These are phyloP conservation scores for Carapus acus DNA, from an alignment of 2,797 vertebrate species.

Conservation along the genomic window DNA sequence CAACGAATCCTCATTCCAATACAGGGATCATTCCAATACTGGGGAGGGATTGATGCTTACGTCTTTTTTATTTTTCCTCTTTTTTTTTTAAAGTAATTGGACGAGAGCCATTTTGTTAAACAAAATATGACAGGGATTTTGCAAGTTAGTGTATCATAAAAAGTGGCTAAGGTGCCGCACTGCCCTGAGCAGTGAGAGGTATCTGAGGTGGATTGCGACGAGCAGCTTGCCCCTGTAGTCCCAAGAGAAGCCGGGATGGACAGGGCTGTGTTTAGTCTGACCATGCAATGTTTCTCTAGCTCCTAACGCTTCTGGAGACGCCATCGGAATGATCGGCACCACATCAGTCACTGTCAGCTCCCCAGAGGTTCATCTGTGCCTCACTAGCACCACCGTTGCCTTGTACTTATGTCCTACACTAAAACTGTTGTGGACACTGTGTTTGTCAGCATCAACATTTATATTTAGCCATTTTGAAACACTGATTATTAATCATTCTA, in stretches of 20 bases:
- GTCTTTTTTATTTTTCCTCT: not conserved
- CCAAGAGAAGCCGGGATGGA: conserved; percentile 27
- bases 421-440: not conserved
- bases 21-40: too few species aligned
- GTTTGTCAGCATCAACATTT: too few species aligned
- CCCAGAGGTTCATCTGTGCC: not conserved
- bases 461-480: too few species aligned
- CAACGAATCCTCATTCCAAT: too few species aligned
- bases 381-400: not conserved
- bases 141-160: conserved; percentile 2
- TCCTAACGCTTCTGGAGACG: conserved; percentile 52
- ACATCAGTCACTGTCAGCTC: conserved; percentile 48
- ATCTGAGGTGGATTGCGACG: conserved; percentile 28
- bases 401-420: not conserved
- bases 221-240: conserved; percentile 42
- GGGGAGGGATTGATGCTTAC: too few species aligned
- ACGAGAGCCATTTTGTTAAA: conserved; percentile 2
- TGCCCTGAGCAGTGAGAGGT: not conserved
- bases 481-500: too few species aligned
- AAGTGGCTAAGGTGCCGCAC: conserved; percentile 38
- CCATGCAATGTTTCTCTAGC: conserved; percentile 32
- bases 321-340: conserved; percentile 39
- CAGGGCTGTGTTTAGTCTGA: conserved; percentile 57
- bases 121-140: conserved; percentile 14
- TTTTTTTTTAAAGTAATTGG: conserved; percentile 22